Percentiles rank a stretch among this genome's conserved stretches.
These are phyloP conservation scores for Diploscapter pachys DNA, from an alignment of 1,140 invertebrate species.

Conservation along the genomic window DNA sequence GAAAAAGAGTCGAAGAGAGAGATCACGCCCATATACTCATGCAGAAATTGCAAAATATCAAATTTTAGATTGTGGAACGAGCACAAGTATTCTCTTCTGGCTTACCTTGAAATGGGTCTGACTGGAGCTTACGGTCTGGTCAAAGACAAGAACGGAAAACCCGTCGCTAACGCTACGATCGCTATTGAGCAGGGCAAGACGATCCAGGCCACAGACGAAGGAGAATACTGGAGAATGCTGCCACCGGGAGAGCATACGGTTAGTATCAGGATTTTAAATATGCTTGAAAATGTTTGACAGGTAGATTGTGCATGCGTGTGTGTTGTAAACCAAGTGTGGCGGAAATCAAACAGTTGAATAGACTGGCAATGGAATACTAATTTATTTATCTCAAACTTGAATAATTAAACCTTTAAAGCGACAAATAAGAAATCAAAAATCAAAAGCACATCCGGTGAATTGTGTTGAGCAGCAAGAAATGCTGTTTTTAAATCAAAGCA, in stretches of 20 bases:
- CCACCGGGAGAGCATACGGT: slow-evolving; percentile 81
- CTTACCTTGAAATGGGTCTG: slow-evolving; percentile 83
- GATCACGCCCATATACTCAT: not conserved
- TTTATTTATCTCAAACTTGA: too few relatives aligned
- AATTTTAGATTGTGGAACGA: slow-evolving; percentile 74
- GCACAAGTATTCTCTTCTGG: slow-evolving; percentile 78
- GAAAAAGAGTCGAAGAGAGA: too few relatives aligned
- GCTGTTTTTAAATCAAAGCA: too few relatives aligned
- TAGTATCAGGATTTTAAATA: slow-evolving; percentile 45
- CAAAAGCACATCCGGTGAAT: too few relatives aligned
- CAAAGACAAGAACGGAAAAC: slow-evolving; percentile 71
- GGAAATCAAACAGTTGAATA: too few relatives aligned
- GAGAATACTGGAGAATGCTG: slow-evolving; percentile 89
- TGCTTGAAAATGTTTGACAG: not conserved
- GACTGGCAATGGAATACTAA: too few relatives aligned
- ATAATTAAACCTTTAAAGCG: too few relatives aligned
- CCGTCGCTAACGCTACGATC: slow-evolving; percentile 74
- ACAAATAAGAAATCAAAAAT: too few relatives aligned
- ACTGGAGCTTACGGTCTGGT: slow-evolving; percentile 82
- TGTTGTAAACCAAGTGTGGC: not conserved
- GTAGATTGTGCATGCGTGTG: slow-evolving; percentile 6
- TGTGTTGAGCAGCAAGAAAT: too few relatives aligned
- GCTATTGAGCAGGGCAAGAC: slow-evolving; percentile 71
- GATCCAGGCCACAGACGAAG: slow-evolving; percentile 69
- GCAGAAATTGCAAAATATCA: not conserved